Evolutionary conservation across 2,113 vertebrate species (phyloP), one percentile per base, ranked within the genome.

Genomic region (Thalassarche chlororhynchos): DNA sequence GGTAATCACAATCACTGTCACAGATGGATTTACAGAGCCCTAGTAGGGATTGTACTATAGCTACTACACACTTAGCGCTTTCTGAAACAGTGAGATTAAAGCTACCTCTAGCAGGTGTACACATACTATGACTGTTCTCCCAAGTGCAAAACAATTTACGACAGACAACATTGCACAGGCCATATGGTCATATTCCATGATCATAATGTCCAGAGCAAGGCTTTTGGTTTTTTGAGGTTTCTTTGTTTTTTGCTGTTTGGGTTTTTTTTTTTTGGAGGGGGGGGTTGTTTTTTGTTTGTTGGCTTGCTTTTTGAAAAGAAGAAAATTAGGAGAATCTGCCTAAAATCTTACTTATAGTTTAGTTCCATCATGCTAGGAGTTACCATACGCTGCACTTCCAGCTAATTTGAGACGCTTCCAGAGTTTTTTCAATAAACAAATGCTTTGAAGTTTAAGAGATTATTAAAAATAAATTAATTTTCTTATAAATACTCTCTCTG

Each of bases 101-200:
- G 12, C n/a, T 38, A 38, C 32, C 36, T 68, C 28, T 17, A 40
- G 42, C 19, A 83, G 52, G 20, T 31, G 17, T 52, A 42, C 61
- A 38, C 17, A 51, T n/a, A 47, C 47, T 17, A 14, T 8, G 46
- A 70, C 14, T 71, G 24, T 34, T 76, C 60, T n/a, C 13, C 17
- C 17, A 69, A 81, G 25, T 19, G 36, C 4, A 76, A 76, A 93
- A 36, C 14, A 14, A 58, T 42, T 89, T 28, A 79, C 3, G 14
- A 54, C 4, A 47, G 11, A 38, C 21, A 72, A 55, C 14, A 24
- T 0, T 5, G 2, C 6, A 60, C 0, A 72, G 11, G 25, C 15
- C 24, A 31, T 49, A 72, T 10, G 28, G 18, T 52, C 25, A 2
- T 36, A 42, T 54, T 68, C 25, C 26, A 40, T 34, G 8, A 58